Evolutionary conservation across 1,140 invertebrate species (phyloP).

Genomic region (Lucilia cuprina): DNA sequence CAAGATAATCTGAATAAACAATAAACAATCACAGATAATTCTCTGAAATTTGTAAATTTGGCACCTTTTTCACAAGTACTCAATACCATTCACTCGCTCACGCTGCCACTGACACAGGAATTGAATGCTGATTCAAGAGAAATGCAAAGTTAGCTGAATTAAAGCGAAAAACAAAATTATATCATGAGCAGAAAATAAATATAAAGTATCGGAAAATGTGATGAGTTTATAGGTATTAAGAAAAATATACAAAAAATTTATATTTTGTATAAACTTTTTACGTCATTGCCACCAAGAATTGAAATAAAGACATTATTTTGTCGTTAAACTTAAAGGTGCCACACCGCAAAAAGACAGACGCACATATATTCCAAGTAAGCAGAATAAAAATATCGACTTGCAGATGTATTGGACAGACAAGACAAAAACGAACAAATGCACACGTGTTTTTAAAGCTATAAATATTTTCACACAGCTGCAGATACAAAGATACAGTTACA

Average conservation of each 20-base stretch:
- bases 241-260: background rate
- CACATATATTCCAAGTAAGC: background rate
- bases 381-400: background rate
- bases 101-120: background rate
- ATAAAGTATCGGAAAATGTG: background rate
- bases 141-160: background rate
- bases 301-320: conserved; percentile 22
- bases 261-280: background rate
- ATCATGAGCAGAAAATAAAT: background rate
- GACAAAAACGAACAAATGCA: background rate
- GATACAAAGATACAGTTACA: background rate
- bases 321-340: conserved; percentile 17
- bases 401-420: background rate
- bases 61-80: background rate
- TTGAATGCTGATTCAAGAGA: background rate
- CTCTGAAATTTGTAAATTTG: background rate
- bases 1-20: background rate
- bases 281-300: background rate
- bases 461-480: background rate
- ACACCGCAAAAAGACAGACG: background rate
- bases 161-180: background rate
- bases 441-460: background rate
- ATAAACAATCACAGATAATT: conserved; percentile 16
- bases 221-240: background rate
- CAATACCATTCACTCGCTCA: background rate